Evolutionary conservation across 2,888 invertebrate genomes (phyloP).

Genomic region (Stenodera caucasica): DNA sequence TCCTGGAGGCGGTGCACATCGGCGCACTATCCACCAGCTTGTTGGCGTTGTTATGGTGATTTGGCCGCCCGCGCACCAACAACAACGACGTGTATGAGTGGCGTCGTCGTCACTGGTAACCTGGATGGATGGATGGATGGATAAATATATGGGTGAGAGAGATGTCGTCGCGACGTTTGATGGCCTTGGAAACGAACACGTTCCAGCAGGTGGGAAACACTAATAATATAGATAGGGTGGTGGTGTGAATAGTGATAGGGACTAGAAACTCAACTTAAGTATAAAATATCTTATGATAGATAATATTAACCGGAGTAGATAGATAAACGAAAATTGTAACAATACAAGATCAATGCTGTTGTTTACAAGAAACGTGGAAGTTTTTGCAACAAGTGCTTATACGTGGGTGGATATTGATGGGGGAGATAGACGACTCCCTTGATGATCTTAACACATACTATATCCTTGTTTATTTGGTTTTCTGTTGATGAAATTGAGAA

Average conservation of each 20-base stretch:
- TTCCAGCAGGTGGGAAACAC: conserved; percentile 6
- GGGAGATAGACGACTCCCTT: background rate
- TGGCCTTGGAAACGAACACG: conserved; percentile 38
- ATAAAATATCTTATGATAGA: background rate
- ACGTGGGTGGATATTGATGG: background rate
- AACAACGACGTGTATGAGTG: conserved; percentile 48
- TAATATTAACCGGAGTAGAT: background rate
- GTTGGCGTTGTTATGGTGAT: conserved; percentile 49
- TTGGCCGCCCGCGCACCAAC: conserved; percentile 52
- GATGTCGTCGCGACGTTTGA: conserved; percentile 24
- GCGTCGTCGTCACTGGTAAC: conserved; percentile 54
- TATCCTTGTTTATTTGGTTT: background rate
- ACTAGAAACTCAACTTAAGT: too few relatives aligned
- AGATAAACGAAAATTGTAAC: background rate
- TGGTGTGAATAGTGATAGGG: background rate
- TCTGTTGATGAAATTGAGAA: background rate
- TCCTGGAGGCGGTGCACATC: conserved; percentile 52
- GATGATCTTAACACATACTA: background rate
- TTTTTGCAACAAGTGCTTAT: conserved; percentile 9
- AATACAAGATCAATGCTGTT: background rate
- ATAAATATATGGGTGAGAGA: conserved; percentile 20
- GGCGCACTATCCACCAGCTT: conserved; percentile 51
- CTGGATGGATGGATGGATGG: conserved; percentile 20
- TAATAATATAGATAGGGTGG: background rate
- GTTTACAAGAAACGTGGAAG: background rate